phyloP scores from a whole-genome alignment of 1,140 invertebrate species.

The Phymastichus coffea region DNA sequence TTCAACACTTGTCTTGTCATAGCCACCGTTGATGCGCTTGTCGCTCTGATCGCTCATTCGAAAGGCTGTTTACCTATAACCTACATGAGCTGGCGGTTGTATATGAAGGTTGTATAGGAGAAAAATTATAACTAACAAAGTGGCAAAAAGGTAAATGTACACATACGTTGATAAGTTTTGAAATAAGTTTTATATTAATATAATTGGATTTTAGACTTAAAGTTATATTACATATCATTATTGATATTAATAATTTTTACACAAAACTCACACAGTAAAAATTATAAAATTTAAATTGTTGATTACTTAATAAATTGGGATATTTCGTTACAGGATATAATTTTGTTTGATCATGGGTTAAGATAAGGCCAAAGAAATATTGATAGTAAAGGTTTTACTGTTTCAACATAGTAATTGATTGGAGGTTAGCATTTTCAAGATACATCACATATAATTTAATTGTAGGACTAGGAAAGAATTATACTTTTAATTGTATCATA shows the following conservation, averaged over 20 bases:
- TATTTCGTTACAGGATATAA: slow-evolving; percentile 2
- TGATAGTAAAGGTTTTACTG: not conserved
- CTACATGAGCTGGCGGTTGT: too few relatives aligned
- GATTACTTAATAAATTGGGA: not conserved
- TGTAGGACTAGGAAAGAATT: not conserved
- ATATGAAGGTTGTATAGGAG: too few relatives aligned
- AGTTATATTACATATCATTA: not conserved
- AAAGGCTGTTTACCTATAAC: too few relatives aligned
- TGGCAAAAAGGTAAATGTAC: too few relatives aligned
- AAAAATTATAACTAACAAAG: too few relatives aligned
- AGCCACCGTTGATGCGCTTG: too few relatives aligned
- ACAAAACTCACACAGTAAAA: too few relatives aligned
- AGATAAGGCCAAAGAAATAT: not conserved
- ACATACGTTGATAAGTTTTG: too few relatives aligned
- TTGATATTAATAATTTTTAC: not conserved
- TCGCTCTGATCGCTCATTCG: too few relatives aligned
- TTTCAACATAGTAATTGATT: not conserved
- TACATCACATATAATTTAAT: too few relatives aligned
- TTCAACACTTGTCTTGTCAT: too few relatives aligned
- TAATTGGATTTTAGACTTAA: not conserved
- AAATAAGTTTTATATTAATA: not conserved
- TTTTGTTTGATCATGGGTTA: slow-evolving; percentile 12
- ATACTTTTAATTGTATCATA: not conserved
- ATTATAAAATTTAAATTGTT: not conserved
- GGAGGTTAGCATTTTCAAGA: slow-evolving; percentile 21